Conservation (phyloP, 2,113 vertebrate genomes). For the Camarhynchus parvulus region DNA sequence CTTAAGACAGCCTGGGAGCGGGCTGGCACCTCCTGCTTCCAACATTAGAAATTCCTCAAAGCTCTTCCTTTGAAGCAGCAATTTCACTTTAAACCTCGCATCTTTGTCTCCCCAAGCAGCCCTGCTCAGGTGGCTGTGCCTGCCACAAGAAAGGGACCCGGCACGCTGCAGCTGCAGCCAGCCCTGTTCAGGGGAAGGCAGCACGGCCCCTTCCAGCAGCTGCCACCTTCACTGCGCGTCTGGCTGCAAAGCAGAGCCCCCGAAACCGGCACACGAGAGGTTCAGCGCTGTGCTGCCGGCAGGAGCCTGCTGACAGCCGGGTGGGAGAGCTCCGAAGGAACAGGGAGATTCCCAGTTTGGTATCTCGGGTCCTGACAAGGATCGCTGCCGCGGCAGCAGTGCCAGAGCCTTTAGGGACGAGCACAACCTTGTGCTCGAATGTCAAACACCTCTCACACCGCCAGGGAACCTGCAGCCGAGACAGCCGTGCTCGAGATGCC, state of each 20-base stretch:
- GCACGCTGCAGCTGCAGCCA: neutral
- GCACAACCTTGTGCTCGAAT: neutral
- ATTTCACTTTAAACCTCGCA: neutral
- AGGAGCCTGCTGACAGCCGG: neutral
- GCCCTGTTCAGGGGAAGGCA: neutral
- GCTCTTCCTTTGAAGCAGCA: neutral
- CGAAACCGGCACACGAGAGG: neutral
- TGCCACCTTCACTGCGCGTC: neutral
- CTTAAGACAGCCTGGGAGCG: neutral
- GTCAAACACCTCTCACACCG: neutral
- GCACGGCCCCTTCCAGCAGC: neutral
- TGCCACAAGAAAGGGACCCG: neutral
- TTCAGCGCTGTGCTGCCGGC: neutral
- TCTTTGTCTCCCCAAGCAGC: neutral
- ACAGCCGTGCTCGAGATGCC: neutral
- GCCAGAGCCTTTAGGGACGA: neutral
- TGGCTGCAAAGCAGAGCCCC: neutral
- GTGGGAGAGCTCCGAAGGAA: neutral
- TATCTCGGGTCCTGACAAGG: neutral
- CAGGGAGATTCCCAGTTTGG: neutral
- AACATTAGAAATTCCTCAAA: neutral
- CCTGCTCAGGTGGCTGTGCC: neutral
- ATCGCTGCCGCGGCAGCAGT: neutral
- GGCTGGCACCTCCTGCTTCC: neutral
- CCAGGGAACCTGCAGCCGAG: neutral